A percentile compares a stretch with the other conserved stretches of the same genome.
Conservation (phyloP, 2,888 invertebrate species). For the Steromphala cineraria region DNA sequence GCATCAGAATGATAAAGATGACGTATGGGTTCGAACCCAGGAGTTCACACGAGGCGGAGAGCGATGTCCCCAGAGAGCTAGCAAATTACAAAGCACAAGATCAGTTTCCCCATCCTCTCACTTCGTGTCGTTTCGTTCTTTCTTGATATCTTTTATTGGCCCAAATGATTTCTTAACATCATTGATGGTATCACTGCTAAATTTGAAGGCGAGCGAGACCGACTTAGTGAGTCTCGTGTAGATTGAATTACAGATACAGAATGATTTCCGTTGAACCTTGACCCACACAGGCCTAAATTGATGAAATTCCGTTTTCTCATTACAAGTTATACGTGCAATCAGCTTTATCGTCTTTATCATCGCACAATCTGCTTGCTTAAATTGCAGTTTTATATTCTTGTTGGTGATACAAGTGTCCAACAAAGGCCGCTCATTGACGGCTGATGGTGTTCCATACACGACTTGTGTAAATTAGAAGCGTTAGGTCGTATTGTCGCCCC, state of each 20-base stretch:
- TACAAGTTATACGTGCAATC: neutral
- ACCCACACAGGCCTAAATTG: neutral
- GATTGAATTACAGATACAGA: neutral
- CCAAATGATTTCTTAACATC: constrained; percentile 10
- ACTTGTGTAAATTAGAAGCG: neutral
- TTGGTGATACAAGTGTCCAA: neutral
- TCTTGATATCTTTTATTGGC: constrained; percentile 2
- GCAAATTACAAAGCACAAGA: neutral
- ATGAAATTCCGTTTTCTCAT: constrained; percentile 10
- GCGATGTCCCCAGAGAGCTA: neutral
- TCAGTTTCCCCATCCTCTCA: neutral
- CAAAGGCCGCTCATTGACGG: neutral
- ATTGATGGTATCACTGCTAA: neutral
- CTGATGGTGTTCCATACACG: neutral
- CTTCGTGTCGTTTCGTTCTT: neutral
- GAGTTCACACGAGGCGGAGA: neutral
- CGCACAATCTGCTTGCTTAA: neutral
- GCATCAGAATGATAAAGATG: neutral
- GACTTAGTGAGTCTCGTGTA: neutral
- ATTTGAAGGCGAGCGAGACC: neutral
- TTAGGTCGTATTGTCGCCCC: neutral
- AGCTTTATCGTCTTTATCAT: neutral
- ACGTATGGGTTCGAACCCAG: neutral
- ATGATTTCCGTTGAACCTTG: neutral
- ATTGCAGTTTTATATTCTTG: constrained; percentile 8